These are phyloP conservation scores for Nasonia oneida DNA, from an alignment of 2,888 invertebrate genomes.

Conservation along the genomic window DNA sequence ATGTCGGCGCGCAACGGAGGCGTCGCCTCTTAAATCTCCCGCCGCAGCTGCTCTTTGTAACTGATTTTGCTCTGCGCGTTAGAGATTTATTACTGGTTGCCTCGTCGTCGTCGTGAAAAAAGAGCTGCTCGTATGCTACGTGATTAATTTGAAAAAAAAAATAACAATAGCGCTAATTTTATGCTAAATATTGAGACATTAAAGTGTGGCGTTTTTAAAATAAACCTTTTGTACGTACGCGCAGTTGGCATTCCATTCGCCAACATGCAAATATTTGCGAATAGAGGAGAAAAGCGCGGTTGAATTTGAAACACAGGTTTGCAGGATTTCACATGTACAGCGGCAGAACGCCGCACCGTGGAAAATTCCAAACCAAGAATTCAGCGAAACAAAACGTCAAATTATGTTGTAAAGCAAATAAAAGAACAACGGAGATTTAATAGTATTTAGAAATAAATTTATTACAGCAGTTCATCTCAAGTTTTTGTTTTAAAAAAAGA, in stretches of 20 bases:
- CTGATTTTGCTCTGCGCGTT: neutral
- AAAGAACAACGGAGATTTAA: neutral
- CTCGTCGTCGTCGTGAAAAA: neutral
- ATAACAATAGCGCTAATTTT: neutral
- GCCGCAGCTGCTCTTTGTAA: neutral
- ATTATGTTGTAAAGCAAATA: too few species aligned
- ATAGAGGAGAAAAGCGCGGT: too few species aligned
- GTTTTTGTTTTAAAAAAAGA: neutral
- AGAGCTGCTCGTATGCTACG: neutral
- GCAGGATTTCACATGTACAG: too few species aligned
- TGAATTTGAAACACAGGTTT: too few species aligned
- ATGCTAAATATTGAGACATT: too few species aligned
- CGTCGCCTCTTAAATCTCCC: constrained; percentile 1
- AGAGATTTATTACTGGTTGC: neutral
- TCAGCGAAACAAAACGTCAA: neutral
- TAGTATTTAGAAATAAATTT: constrained; percentile 55
- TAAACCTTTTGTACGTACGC: too few species aligned
- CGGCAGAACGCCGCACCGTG: neutral
- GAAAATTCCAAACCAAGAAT: neutral
- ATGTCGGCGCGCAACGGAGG: neutral
- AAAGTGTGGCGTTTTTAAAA: too few species aligned
- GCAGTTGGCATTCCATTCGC: too few species aligned
- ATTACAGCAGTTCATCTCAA: constrained; percentile 18
- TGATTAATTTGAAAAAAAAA: too few species aligned
- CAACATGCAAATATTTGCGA: too few species aligned